A percentile compares a stretch with the other conserved stretches of the same genome.
Evolutionary conservation across 2,113 vertebrate genomes (phyloP).

Genomic region (Elaphurus davidianus): DNA sequence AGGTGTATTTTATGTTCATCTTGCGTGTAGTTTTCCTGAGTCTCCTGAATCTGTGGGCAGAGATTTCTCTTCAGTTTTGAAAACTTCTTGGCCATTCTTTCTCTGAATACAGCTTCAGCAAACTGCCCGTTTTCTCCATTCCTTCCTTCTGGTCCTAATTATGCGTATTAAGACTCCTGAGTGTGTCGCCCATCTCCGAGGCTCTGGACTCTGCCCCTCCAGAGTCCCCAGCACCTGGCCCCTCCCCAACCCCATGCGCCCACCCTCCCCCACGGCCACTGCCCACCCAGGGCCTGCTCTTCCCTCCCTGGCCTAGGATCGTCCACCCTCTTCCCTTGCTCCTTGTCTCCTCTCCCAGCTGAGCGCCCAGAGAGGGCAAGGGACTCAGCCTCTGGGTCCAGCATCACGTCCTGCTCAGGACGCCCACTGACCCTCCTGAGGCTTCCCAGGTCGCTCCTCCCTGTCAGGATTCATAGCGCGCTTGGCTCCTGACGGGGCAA

Average conservation of each 20-base stretch:
- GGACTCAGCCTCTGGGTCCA: not conserved
- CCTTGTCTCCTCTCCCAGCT: not conserved
- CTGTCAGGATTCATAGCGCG: not conserved
- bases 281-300: fast-evolving
- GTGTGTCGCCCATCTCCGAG: fast-evolving
- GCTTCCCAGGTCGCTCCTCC: not conserved
- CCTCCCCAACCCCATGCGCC: not conserved
- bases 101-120: not conserved
- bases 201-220: not conserved
- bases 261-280: fast-evolving
- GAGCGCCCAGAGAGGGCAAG: fast-evolving
- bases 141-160: not conserved
- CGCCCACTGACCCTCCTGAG: not conserved
- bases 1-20: not conserved
- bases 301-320: not conserved
- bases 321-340: not conserved
- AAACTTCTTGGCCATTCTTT: not conserved
- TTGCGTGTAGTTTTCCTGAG: not conserved
- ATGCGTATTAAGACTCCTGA: fast-evolving
- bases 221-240: fast-evolving
- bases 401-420: not conserved
- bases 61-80: not conserved
- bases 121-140: not conserved
- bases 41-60: not conserved
- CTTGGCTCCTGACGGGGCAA: not conserved